Evolutionary conservation across 2,888 invertebrate species (phyloP), one percentile per base, ranked within the genome.

Genomic region (Autographa gamma): DNA sequence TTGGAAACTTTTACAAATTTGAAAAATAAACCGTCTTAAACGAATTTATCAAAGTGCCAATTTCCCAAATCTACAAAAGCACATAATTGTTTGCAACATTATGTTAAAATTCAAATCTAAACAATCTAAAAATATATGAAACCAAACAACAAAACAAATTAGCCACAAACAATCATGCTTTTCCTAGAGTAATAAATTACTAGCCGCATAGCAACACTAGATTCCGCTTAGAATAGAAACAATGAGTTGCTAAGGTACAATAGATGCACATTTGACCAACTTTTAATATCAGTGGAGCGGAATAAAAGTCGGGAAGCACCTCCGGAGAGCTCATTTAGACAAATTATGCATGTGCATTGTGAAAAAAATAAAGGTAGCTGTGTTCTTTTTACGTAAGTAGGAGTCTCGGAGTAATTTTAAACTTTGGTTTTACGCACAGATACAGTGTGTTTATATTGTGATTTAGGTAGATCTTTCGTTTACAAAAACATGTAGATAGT

Each of bases 231-330:
- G 87, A 75, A 83, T 75, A 81, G 86, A 86, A 89, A 92, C 90
- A 91, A 92, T 90, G 86, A 86, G 79, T 71, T 67, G 74, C 67
- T 79, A 77, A 73, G 81, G 85, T 84, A 93, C 91, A 92, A 92
- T 92, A 83, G 86, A 77, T 88, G 88, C 86, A 90, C 91, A 90
- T 91, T 91, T 91, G 91, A 91, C 89, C 89, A 91, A 92, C 88
- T 93, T 92, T 92, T 92, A 92, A 93, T 92, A 90, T 89, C 86
- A 88, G 81, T 86, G 86, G 87, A 76, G 88, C 82, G 85, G 90
- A 90, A 91, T 92, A 89, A 91, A 88, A 86, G 88, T 73, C 58
- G 66, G n/a, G 65, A 73, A 82, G 77, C 84, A 86, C 87, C 86
- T 83, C 86, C 79, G 76, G 86, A 82, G 88, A 87, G 90, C 91